Evolutionary conservation across 2,888 invertebrate genomes (phyloP).

Genomic region (Drosophila siamana): DNA sequence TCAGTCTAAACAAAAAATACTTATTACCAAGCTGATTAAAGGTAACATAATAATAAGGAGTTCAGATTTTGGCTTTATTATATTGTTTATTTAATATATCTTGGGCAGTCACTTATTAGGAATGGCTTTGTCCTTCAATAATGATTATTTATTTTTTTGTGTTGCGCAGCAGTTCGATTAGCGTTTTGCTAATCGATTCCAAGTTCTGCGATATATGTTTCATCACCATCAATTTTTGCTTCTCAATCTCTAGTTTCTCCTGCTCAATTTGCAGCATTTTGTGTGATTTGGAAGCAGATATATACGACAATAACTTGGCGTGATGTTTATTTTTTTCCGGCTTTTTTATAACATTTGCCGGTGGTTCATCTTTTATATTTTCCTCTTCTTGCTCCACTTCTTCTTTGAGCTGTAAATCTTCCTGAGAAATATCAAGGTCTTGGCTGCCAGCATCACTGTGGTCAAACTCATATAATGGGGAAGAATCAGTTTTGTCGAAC

Average conservation of each 20-base stretch:
- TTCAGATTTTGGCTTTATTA: background rate
- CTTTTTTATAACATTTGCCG: background rate
- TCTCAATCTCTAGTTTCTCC: slow-evolving; percentile 60
- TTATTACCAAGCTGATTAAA: background rate
- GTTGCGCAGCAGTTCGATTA: slow-evolving; percentile 41
- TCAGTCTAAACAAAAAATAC: background rate
- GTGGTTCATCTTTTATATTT: background rate
- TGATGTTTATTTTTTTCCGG: background rate
- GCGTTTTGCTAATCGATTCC: slow-evolving; percentile 39
- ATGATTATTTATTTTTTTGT: slow-evolving; percentile 18
- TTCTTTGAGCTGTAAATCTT: background rate
- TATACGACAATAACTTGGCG: background rate
- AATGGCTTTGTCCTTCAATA: background rate
- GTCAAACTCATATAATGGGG: slow-evolving; percentile 29
- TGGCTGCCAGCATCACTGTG: slow-evolving; percentile 19
- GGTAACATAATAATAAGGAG: background rate
- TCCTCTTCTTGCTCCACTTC: background rate
- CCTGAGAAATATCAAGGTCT: background rate
- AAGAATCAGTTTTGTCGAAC: slow-evolving; percentile 32
- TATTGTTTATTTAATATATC: background rate
- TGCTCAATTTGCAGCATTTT: slow-evolving; percentile 53
- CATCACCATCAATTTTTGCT: slow-evolving; percentile 57
- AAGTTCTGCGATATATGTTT: slow-evolving; percentile 52
- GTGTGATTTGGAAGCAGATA: background rate
- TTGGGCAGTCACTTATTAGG: background rate